Evolutionary conservation across 37 sponge, comb jelly and placozoan species (phyloP).

Genomic region (Mnemiopsis leidyi): DNA sequence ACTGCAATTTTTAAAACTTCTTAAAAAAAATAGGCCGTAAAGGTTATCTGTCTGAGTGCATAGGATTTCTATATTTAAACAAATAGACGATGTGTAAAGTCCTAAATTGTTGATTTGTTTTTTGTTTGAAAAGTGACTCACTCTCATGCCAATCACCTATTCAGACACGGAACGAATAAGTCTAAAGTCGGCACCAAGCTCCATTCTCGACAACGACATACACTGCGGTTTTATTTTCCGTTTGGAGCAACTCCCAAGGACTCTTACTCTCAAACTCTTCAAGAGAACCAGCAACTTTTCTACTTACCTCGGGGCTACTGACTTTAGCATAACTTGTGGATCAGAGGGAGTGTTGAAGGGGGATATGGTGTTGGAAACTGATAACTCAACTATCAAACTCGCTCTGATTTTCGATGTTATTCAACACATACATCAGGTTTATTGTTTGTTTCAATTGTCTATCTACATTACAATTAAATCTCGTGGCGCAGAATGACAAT

Average conservation of each 20-base stretch:
- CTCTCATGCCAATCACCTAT: background rate
- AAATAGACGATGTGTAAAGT: too few relatives aligned
- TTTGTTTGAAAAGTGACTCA: too few relatives aligned
- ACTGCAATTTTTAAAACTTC: too few relatives aligned
- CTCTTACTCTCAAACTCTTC: conserved; percentile 19
- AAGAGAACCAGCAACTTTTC: background rate
- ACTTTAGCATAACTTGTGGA: conserved; percentile 27
- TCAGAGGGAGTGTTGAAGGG: conserved; percentile 33
- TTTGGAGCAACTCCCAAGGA: conserved; percentile 5
- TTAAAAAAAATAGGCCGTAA: too few relatives aligned
- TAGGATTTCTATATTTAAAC: too few relatives aligned
- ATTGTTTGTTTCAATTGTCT: too few relatives aligned
- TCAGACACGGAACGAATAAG: conserved; percentile 7
- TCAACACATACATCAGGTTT: conserved; percentile 47
- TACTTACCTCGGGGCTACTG: conserved; percentile 16
- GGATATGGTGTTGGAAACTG: conserved; percentile 37
- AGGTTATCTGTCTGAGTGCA: too few relatives aligned
- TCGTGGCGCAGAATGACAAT: too few relatives aligned
- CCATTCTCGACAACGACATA: background rate
- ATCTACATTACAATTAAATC: too few relatives aligned
- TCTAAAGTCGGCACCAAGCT: conserved; percentile 22
- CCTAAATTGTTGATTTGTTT: too few relatives aligned
- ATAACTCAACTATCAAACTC: background rate
- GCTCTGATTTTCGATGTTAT: conserved; percentile 39
- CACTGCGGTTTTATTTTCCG: conserved; percentile 54